Evolutionary conservation across 2,113 vertebrate species (phyloP).

Genomic region (Indicator maculatus): DNA sequence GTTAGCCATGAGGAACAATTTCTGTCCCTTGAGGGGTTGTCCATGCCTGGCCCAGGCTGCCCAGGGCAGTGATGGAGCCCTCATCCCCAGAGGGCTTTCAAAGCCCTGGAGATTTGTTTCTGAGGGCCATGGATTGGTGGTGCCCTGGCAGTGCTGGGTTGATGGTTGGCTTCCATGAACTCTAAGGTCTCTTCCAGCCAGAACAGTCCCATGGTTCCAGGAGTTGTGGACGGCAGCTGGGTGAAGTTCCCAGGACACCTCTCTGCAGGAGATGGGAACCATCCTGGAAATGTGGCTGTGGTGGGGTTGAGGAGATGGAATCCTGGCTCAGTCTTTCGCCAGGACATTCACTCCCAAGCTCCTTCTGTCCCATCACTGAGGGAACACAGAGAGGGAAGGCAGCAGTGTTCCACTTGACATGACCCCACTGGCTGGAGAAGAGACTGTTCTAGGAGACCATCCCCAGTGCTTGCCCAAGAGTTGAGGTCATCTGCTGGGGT

Average conservation of each 20-base stretch:
- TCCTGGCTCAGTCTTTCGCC: background rate
- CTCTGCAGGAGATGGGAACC: background rate
- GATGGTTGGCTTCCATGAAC: too few relatives aligned
- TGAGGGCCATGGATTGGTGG: background rate
- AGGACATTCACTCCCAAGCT: fast-evolving
- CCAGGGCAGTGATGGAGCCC: too few relatives aligned
- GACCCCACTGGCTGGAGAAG: background rate
- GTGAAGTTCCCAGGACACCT: background rate
- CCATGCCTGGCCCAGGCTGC: too few relatives aligned
- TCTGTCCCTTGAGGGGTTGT: too few relatives aligned
- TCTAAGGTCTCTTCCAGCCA: too few relatives aligned
- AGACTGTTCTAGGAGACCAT: background rate
- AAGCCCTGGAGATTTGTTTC: background rate
- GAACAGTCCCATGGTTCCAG: background rate
- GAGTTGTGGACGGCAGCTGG: background rate
- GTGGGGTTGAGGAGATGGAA: fast-evolving
- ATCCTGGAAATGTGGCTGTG: fast-evolving
- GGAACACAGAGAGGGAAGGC: fast-evolving
- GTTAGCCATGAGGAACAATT: too few relatives aligned
- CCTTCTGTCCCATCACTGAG: fast-evolving
- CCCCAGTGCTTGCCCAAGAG: background rate
- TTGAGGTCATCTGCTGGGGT: background rate
- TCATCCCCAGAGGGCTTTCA: background rate
- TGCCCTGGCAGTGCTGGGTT: background rate
- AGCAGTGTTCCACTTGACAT: fast-evolving